Conservation (phyloP, 2,113 vertebrate species). For the Lepisosteus osseus region DNA sequence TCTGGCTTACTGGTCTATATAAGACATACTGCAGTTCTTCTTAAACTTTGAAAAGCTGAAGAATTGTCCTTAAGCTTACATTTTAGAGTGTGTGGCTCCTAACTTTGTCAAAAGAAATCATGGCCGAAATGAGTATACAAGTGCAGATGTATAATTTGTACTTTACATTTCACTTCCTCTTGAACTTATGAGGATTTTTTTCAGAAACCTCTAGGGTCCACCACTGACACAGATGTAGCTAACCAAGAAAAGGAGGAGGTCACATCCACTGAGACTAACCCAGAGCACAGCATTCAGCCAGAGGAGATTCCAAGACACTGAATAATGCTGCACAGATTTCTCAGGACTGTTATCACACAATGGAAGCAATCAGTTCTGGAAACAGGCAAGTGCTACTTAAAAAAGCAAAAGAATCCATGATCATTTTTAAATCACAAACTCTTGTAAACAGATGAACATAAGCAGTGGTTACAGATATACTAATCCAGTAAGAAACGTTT, state of each 20-base stretch:
- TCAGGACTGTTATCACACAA: conserved; percentile 16
- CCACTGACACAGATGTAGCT: conserved; percentile 12
- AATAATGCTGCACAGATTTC: conserved; percentile 46
- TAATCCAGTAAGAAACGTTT: too few species aligned
- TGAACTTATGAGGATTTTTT: conserved; percentile 19
- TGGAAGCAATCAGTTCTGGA: conserved; percentile 1
- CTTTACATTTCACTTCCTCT: conserved; percentile 48
- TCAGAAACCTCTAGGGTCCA: conserved; percentile 6
- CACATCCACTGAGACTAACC: conserved; percentile 40
- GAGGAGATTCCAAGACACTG: conserved; percentile 46
- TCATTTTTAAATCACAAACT: too few species aligned
- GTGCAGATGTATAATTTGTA: conserved; percentile 44
- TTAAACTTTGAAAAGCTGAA: too few species aligned
- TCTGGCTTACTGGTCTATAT: too few species aligned
- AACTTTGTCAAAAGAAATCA: conserved; percentile 42
- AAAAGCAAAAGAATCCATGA: too few species aligned
- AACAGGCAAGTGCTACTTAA: too few species aligned
- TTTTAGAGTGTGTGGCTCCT: conserved; percentile 23
- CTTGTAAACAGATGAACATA: too few species aligned
- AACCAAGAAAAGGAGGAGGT: conserved; percentile 34
- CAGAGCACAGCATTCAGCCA: conserved; percentile 35
- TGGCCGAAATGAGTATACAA: conserved; percentile 24
- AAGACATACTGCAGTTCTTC: too few species aligned
- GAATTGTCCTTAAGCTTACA: too few species aligned
- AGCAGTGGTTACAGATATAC: too few species aligned